Percentiles rank a stretch among this genome's conserved stretches.
Evolutionary conservation across 2,888 invertebrate genomes (phyloP).

Genomic region (Chaetogeoica ovagalla): DNA sequence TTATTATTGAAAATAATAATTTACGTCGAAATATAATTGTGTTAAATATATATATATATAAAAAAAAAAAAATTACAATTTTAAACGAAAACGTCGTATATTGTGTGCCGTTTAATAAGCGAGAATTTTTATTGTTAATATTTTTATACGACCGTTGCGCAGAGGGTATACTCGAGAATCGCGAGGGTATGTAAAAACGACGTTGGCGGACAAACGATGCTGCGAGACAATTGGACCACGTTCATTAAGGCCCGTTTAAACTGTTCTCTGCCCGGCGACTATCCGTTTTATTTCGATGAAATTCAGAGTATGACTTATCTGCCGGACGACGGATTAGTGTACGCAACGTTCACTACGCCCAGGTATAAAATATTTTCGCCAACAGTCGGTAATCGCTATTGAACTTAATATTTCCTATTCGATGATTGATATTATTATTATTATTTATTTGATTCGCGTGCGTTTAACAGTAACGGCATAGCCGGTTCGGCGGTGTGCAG

Average conservation of each 20-base stretch:
- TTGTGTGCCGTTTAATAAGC: too few relatives aligned
- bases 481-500: conserved; percentile 90
- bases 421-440: neutral
- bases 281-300: conserved; percentile 86
- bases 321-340: conserved; percentile 74
- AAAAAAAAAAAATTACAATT: too few relatives aligned
- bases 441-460: neutral
- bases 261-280: conserved; percentile 81
- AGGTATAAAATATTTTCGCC: conserved; percentile 61
- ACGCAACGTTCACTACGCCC: conserved; percentile 83
- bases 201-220: conserved; percentile 73
- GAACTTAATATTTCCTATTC: neutral
- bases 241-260: conserved; percentile 83
- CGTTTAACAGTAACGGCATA: conserved; percentile 72
- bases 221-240: conserved; percentile 88
- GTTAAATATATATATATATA: too few relatives aligned
- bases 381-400: too few relatives aligned
- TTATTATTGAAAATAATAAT: too few relatives aligned
- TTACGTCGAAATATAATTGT: too few relatives aligned
- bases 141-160: conserved; percentile 50
- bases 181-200: conserved; percentile 91
- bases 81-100: too few relatives aligned
- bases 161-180: conserved; percentile 86
- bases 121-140: too few relatives aligned
- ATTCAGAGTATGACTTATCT: conserved; percentile 83